A percentile compares a stretch with the other conserved stretches of the same genome.
Conservation (phyloP, 1,140 invertebrate species). For the Whitmania pigra region DNA sequence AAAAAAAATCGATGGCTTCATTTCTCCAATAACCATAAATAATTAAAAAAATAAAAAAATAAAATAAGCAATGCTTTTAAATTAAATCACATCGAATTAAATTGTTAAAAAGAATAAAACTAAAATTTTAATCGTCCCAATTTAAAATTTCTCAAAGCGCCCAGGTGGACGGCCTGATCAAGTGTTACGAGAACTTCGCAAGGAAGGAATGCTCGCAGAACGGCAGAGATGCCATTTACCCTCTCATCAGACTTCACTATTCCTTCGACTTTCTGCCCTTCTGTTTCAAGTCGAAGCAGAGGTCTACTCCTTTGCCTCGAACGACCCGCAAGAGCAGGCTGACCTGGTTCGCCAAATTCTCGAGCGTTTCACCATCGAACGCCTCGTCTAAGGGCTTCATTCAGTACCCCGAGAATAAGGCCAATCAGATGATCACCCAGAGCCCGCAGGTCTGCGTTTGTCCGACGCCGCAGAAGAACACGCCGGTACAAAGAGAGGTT, state of each 20-base stretch:
- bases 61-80: too few species aligned
- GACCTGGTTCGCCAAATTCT: neutral
- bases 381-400: too few species aligned
- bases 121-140: neutral
- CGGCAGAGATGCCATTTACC: neutral
- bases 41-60: too few species aligned
- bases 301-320: neutral
- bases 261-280: neutral
- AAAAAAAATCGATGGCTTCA: too few species aligned
- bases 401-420: too few species aligned
- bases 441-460: too few species aligned
- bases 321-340: neutral
- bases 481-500: too few species aligned
- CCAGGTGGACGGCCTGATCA: conserved; percentile 1
- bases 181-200: conserved; percentile 6
- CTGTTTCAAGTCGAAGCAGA: neutral
- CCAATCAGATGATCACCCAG: too few species aligned
- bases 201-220: neutral
- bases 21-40: too few species aligned
- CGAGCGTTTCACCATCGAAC: neutral
- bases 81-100: too few species aligned
- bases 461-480: too few species aligned
- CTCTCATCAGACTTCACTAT: conserved; percentile 4
- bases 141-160: neutral
- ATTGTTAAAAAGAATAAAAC: too few species aligned